A percentile compares a stretch with the other conserved stretches of the same genome.
These are phyloP conservation scores for Anagrus nilaparvatae DNA, from an alignment of 1,140 invertebrate species.

Conservation along the genomic window DNA sequence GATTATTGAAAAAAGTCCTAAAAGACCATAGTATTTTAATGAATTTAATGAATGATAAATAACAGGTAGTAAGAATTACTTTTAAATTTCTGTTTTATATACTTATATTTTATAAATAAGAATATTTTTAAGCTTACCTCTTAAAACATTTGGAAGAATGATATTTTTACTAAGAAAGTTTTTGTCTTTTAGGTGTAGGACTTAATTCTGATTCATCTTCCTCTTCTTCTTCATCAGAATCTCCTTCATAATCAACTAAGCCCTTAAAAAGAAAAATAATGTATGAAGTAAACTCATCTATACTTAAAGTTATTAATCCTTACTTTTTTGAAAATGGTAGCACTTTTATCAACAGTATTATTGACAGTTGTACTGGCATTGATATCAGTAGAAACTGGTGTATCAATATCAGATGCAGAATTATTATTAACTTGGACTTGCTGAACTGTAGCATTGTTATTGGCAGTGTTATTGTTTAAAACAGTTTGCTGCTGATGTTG, in stretches of 20 bases:
- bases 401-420: conserved; percentile 34
- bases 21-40: too few relatives aligned
- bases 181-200: conserved; percentile 48
- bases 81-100: too few relatives aligned
- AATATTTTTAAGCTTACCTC: too few relatives aligned
- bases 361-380: conserved; percentile 34
- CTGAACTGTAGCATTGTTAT: conserved; percentile 30
- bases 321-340: conserved; percentile 52
- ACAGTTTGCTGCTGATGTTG: conserved; percentile 37
- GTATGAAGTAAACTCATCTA: too few relatives aligned
- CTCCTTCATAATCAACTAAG: conserved; percentile 91
- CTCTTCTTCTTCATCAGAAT: conserved; percentile 90
- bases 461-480: conserved; percentile 42
- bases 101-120: too few relatives aligned
- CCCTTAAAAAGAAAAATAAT: conserved; percentile 55
- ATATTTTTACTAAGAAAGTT: conserved; percentile 48
- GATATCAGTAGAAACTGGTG: conserved; percentile 36
- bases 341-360: conserved; percentile 36
- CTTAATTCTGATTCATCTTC: conserved; percentile 59
- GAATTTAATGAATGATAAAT: too few relatives aligned
- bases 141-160: too few relatives aligned
- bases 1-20: too few relatives aligned
- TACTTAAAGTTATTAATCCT: too few relatives aligned
- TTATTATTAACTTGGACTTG: conserved; percentile 36
- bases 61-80: too few relatives aligned